Base-by-base conservation (phyloP, 2,113 vertebrate genomes). In the Aviceda subcristata region DNA sequence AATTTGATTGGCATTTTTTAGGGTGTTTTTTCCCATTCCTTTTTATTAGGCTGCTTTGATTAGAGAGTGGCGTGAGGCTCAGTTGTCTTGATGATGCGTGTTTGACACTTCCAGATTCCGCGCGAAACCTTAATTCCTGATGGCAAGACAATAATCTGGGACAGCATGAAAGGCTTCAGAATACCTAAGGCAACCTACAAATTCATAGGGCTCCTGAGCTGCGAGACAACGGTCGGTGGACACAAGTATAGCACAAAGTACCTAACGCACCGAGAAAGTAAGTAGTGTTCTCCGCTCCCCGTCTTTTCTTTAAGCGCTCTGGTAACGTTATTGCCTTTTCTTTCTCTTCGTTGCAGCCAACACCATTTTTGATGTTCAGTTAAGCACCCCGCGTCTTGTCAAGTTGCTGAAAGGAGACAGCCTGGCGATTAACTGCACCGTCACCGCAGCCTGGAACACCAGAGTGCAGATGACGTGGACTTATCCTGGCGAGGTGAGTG, bases 381-480 rank as follows among this genome's bases (percentile, higher is more conserved):
- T 99, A 90, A 99, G 98, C 97, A 97, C 96, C 55, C 99, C 98
- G 0, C 97, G 96, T 32, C 97, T 98, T 2, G 97, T 99, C 87
- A 98, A 97, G 81, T 38, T 98, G 20, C 97, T 99, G 57, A 98
- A 96, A 87, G 99, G 99, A 29, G 97, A 98, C 24, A 98, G 85
- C 12, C 97, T 99, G 32, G 98, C 95, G 8, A 97, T 99, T 83
- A 99, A 99, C 97, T 99, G 99, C 88, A 99, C 98, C 0, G 98
- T 99, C 41, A 99, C 98, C 0, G 98, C 98, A 9, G 98, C 98
- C 67, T 96, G 98, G 95, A 99, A 99, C 98, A 98, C 99, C 15
- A 98, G 99, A 97, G 99, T 99, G 76, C 98, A 98, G 62, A 99
- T 99, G 92, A 98, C 94, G 15, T 99, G 99, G 99, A 98, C 93